A percentile compares a stretch with the other conserved stretches of the same genome.
Conservation (phyloP, 2,888 invertebrate species). For the Clitarchus hookeri region DNA sequence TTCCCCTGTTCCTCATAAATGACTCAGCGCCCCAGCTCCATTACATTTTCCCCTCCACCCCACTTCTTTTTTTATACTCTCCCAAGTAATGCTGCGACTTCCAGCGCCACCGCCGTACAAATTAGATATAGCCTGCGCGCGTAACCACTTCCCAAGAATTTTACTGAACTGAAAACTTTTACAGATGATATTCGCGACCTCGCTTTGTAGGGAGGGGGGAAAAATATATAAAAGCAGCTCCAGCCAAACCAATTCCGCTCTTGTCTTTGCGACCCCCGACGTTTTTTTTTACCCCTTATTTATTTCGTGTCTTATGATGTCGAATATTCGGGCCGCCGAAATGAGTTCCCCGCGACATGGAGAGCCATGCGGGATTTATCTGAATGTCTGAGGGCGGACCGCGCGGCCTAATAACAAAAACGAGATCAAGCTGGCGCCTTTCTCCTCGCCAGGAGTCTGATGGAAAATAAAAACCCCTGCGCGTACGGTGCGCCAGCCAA, state of each 20-base stretch:
- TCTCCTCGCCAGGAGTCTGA: too few relatives aligned
- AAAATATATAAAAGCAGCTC: conserved; percentile 18
- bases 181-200: not conserved
- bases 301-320: not conserved
- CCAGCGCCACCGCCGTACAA: not conserved
- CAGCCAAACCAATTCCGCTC: not conserved
- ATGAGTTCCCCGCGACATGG: not conserved
- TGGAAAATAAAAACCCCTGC: too few relatives aligned
- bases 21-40: conserved; percentile 23
- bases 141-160: not conserved
- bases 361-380: not conserved
- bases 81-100: not conserved
- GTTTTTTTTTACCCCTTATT: not conserved
- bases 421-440: too few relatives aligned
- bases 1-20: not conserved
- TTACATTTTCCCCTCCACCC: not conserved
- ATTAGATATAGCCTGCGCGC: not conserved
- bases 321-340: not conserved
- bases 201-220: not conserved
- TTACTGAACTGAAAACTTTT: not conserved
- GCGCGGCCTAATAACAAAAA: too few relatives aligned
- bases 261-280: not conserved
- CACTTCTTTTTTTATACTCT: not conserved
- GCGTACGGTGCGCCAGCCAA: too few relatives aligned
- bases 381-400: not conserved